Percentiles rank a stretch among this genome's conserved stretches.
Conservation (phyloP, 2,113 vertebrate genomes). For the Paradisaea rubra region DNA sequence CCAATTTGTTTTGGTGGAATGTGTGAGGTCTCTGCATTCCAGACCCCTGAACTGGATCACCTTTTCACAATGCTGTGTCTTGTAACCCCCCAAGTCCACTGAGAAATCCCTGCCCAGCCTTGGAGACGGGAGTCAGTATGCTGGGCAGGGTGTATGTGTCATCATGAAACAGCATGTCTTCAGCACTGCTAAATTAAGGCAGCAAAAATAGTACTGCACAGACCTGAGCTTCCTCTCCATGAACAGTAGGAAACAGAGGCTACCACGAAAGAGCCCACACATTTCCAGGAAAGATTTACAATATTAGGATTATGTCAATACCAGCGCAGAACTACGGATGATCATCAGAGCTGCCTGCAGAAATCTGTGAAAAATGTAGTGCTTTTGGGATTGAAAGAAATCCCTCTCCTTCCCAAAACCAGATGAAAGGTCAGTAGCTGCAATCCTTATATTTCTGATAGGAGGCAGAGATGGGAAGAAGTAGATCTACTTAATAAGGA, state of each 20-base stretch:
- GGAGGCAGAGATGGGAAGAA: not conserved
- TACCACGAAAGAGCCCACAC: not conserved
- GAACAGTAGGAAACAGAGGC: not conserved
- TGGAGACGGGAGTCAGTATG: not conserved
- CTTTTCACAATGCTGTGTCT: not conserved
- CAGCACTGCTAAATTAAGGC: not conserved
- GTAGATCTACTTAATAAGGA: not conserved
- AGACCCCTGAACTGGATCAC: not conserved
- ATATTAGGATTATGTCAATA: not conserved
- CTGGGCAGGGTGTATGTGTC: not conserved
- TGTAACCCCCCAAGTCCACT: not conserved
- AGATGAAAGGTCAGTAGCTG: not conserved
- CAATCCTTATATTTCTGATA: not conserved
- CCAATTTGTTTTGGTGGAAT: not conserved
- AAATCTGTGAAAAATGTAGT: not conserved
- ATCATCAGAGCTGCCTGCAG: not conserved
- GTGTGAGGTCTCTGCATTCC: not conserved
- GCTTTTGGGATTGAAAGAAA: not conserved
- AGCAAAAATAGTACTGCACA: not conserved
- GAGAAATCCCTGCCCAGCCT: not conserved
- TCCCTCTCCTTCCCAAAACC: not conserved
- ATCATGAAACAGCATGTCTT: not conserved
- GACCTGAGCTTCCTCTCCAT: not conserved
- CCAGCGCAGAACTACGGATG: rapidly evolving
- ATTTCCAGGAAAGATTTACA: not conserved